Conservation (phyloP, 2,797 vertebrate species). For the Chelon auratus region DNA sequence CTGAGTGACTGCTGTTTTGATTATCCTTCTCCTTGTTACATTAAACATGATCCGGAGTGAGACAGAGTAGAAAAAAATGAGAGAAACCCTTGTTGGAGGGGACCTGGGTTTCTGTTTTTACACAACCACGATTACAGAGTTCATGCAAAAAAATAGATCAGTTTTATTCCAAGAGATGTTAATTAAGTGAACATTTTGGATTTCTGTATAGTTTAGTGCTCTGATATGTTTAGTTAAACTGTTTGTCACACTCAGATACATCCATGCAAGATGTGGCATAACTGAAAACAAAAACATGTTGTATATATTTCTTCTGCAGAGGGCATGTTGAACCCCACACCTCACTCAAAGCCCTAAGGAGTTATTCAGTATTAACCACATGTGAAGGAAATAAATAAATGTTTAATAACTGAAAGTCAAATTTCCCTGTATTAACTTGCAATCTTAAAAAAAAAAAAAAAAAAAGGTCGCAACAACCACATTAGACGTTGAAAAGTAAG, state of each 20-base stretch:
- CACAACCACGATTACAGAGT: conserved; percentile 40
- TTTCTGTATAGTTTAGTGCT: conserved; percentile 12
- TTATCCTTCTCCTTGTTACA: conserved; percentile 54
- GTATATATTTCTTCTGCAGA: conserved; percentile 13
- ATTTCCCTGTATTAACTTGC: no score
- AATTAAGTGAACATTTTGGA: conserved; percentile 51
- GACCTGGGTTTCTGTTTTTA: conserved; percentile 20
- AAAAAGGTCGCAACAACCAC: neutral
- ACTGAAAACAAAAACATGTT: conserved; percentile 16
- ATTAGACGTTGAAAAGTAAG: neutral
- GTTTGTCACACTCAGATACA: conserved; percentile 13
- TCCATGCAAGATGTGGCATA: conserved; percentile 18
- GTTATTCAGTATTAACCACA: neutral
- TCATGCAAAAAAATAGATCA: conserved; percentile 40
- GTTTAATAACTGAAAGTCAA: no score
- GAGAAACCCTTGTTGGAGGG: conserved; percentile 37
- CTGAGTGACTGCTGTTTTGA: conserved; percentile 60
- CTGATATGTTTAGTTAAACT: conserved; percentile 24
- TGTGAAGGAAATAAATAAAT: neutral
- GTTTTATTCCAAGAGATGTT: conserved; percentile 36
- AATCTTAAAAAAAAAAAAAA: neutral
- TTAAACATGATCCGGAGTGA: conserved; percentile 59
- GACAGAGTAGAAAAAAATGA: conserved; percentile 21
- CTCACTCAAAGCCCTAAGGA: neutral
- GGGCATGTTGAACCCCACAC: neutral